Base-by-base conservation (phyloP, 2,797 vertebrate species). In the Acrocephalus scirpaceus region DNA sequence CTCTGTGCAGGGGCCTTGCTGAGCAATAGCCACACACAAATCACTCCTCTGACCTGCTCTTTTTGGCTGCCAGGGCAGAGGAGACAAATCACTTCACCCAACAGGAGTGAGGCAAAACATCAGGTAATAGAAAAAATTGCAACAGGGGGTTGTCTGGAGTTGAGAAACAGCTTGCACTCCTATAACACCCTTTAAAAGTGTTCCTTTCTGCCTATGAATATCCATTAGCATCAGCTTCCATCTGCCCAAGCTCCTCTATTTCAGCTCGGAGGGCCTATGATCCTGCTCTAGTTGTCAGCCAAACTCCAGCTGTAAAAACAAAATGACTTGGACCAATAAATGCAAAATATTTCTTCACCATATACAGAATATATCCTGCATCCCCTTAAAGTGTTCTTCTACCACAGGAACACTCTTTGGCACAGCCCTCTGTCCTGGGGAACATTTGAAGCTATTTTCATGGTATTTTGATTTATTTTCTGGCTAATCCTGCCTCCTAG, bases 261-360 rank as follows among this genome's bases (percentile, higher is more conserved):
- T 79, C 72, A 93, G 85, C 69, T 88, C 72, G 54, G 86, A 93
- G 77, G 51, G 53, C 80, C 67, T 58, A 30, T 51, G 79, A 84
- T 76, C 71, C 57, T 71, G n/a, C 73, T 86, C 42, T 6, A 93
- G 69, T 4, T 84, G 64, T 82, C 74, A 92, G 83, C 66, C 66
- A 72, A 85, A 75, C 42, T 86, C 80, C 93, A 97, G 96, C 92
- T 95, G 90, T 90, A 74, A 93, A 96, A 97, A 97, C 82, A 96
- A 79, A 88, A 34, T 93, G 80, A 44, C 65, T 85, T 64, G 80
- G 53, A 65, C 40, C 29, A 57, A 64, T 19, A 53, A 73, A 91
- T 3, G 12, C 71, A 83, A 83, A 91, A 25, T 36, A 86, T 48
- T 86, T 56, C 65, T 75, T 84, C 21, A 64, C 61, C 69, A 64